Conservation (phyloP, 2,797 vertebrate genomes). For the Pseudotriccus pelzelni region DNA sequence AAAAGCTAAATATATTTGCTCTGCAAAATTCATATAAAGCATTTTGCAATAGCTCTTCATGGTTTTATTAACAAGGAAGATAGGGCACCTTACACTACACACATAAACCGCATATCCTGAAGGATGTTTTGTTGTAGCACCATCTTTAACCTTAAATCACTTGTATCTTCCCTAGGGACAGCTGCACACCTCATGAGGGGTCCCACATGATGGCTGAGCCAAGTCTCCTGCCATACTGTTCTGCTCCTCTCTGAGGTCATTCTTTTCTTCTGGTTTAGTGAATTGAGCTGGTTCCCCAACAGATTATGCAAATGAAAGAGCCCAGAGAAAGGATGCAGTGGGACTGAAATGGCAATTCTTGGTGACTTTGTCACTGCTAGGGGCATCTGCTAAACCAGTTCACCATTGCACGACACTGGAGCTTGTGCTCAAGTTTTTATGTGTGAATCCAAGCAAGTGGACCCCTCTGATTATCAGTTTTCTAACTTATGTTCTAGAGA, state of each 20-base stretch:
- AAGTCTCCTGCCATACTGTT: background rate
- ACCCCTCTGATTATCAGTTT: background rate
- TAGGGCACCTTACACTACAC: background rate
- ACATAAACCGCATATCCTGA: background rate
- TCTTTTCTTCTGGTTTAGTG: background rate
- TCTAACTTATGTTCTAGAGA: background rate
- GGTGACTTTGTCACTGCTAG: background rate
- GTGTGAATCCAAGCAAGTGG: background rate
- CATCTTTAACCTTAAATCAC: background rate
- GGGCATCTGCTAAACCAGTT: background rate
- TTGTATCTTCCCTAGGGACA: background rate
- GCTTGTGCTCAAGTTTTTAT: accelerated
- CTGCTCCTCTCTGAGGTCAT: background rate
- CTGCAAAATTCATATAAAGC: background rate
- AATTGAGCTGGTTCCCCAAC: background rate
- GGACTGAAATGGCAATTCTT: background rate
- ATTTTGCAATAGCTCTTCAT: background rate
- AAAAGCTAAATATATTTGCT: background rate
- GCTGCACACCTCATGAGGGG: background rate
- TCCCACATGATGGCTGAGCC: background rate
- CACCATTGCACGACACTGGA: background rate
- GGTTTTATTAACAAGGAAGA: background rate
- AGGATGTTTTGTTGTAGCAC: background rate
- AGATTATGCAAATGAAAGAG: background rate
- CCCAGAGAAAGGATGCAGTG: background rate